Percentiles rank a stretch among this genome's conserved stretches.
Conservation (phyloP, 2,113 vertebrate species). For the Rhineura floridana region DNA sequence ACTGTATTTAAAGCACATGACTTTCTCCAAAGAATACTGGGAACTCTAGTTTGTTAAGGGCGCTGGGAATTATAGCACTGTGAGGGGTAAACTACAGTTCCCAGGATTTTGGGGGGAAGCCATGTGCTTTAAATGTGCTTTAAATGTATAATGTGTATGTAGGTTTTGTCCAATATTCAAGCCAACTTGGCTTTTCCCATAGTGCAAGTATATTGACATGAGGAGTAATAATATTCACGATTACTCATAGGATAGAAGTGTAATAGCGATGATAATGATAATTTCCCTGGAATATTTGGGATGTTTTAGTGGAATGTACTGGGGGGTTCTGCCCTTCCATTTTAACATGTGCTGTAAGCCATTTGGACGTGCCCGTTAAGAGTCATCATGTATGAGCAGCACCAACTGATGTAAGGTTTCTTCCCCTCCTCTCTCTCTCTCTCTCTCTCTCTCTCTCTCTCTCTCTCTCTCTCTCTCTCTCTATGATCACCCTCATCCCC, state of each 20-base stretch:
- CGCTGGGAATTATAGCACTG: no score
- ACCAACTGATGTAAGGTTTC: not conserved
- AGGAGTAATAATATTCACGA: not conserved
- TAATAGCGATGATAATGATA: not conserved
- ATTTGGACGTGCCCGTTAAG: not conserved
- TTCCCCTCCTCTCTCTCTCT: not conserved
- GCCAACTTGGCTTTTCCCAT: not conserved
- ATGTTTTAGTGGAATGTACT: not conserved
- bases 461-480: not conserved
- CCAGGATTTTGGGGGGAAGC: no score
- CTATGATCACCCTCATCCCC: not conserved
- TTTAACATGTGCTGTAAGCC: not conserved
- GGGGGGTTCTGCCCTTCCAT: not conserved
- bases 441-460: not conserved
- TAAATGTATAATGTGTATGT: no score
- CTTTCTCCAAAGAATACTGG: no score
- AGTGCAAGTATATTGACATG: not conserved
- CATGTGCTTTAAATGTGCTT: no score
- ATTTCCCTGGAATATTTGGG: not conserved
- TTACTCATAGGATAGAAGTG: not conserved
- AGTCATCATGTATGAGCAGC: not conserved
- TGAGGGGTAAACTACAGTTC: no score
- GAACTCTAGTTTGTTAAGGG: no score
- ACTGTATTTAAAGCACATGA: no score
- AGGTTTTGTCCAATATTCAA: no score